Percentiles rank a stretch among this genome's conserved stretches.
Evolutionary conservation across 1,140 invertebrate species (phyloP).

Genomic region (Rhysida immarginata): DNA sequence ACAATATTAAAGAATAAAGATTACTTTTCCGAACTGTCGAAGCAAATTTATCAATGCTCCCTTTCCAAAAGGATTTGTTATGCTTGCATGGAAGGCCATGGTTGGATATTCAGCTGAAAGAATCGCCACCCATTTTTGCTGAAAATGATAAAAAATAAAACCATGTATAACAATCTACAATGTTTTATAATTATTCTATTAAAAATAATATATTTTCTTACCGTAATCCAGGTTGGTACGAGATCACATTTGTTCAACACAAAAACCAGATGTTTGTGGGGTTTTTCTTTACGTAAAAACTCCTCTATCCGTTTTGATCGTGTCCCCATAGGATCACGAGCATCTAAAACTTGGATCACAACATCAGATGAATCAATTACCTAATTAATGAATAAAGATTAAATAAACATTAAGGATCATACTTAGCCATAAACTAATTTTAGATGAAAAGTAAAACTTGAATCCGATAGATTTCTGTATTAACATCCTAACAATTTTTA

Average conservation of each 20-base stretch:
- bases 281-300: conserved; percentile 74
- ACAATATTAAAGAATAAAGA: background rate
- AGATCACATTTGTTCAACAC: conserved; percentile 91
- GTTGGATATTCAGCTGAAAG: conserved; percentile 91
- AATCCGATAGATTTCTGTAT: too few relatives aligned
- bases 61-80: conserved; percentile 98
- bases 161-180: background rate
- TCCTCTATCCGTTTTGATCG: conserved; percentile 83
- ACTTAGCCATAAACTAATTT: too few relatives aligned
- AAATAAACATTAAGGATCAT: too few relatives aligned
- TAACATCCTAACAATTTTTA: too few relatives aligned
- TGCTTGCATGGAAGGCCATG: conserved; percentile 92
- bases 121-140: conserved; percentile 49
- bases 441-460: too few relatives aligned
- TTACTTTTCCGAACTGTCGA: conserved; percentile 79
- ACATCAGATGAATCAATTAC: conserved; percentile 98
- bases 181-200: background rate
- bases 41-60: conserved; percentile 91
- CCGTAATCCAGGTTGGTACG: conserved; percentile 91
- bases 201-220: conserved; percentile 9
- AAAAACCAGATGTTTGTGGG: conserved; percentile 88
- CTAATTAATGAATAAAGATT: conserved; percentile 21
- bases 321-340: conserved; percentile 88
- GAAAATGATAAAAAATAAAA: background rate
- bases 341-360: conserved; percentile 79